Base-by-base conservation (phyloP, 2,888 invertebrate genomes). In the Rhagophthalmus giganteus region DNA sequence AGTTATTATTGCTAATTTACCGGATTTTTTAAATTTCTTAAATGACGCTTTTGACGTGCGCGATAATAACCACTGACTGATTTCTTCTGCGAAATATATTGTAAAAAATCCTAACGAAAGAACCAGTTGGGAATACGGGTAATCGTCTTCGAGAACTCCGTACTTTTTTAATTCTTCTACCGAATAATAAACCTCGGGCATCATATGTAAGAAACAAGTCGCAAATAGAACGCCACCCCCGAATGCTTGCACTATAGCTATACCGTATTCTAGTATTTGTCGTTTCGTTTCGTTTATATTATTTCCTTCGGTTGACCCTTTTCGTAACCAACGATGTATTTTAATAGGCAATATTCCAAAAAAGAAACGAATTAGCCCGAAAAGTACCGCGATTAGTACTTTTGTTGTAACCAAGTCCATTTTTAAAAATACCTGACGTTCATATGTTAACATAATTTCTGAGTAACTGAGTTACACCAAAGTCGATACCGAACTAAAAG, bases 221-320 rank as follows among this genome's bases (percentile, higher is more conserved):
- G 88, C 84, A 1, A 91, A 73, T 1, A 91, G 77, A 12, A 91
- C 87, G 1, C 91, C 91, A 2, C 86, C 90, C 2, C 91, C 91
- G 63, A 88, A 89, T 28, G 78, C 70, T 59, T 76, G 76, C 38
- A 78, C 69, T 38, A 74, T 55, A 10, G 72, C 73, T 30, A 76
- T 61, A 14, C 62, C 63, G 54, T 70, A 70, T 11, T 65, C 69
- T 3, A 74, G 68, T 58, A 67, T 67, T 28, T 62, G 44, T 49
- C 71, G 71, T 44, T 73, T 59, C 49, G 59, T 67, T 28, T 67
- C 62, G 47, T 71, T 71, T 2, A 32, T 37, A 30, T 62, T 60
- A 7, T 5, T 15, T 14, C 25, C 60, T 41, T 70, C 66, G 44
- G 72, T 70, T 70, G 10, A 8, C n/a, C 72, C 72, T 32, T 66